These are phyloP conservation scores for Haliaeetus albicilla DNA, from an alignment of 2,797 vertebrate genomes.

Conservation along the genomic window DNA sequence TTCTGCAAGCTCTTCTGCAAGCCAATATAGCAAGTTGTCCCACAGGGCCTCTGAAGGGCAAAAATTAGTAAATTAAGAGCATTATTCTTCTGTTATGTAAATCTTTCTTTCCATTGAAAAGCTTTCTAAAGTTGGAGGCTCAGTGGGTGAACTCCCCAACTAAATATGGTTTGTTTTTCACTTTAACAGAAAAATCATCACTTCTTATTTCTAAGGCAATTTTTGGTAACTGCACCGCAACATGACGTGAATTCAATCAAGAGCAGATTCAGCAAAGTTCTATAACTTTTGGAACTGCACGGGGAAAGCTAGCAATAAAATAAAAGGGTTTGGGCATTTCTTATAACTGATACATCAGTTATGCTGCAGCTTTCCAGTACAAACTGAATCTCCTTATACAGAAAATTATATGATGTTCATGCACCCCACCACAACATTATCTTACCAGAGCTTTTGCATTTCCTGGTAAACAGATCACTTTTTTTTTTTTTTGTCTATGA, in stretches of 20 bases:
- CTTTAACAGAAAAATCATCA: neutral
- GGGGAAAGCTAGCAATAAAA: neutral
- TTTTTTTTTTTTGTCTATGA: neutral
- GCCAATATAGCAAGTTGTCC: constrained; percentile 82
- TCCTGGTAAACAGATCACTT: neutral
- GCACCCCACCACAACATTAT: neutral
- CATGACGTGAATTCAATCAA: neutral
- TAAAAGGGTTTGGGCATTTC: neutral
- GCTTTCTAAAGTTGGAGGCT: neutral
- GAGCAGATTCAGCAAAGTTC: neutral
- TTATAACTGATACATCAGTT: neutral
- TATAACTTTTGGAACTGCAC: neutral
- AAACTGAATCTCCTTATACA: neutral
- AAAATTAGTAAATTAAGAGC: neutral
- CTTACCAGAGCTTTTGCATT: neutral
- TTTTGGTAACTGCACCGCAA: neutral
- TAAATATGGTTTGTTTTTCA: neutral
- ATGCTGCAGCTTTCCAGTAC: neutral
- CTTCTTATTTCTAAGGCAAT: neutral
- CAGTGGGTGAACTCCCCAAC: neutral
- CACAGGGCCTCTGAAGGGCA: constrained; percentile 72
- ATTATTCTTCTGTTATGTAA: neutral
- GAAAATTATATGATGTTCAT: neutral
- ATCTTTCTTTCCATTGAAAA: neutral
- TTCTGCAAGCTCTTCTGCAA: constrained; percentile 83